Base-by-base conservation (phyloP, 2,888 invertebrate genomes). In the Thereva nobilitata region DNA sequence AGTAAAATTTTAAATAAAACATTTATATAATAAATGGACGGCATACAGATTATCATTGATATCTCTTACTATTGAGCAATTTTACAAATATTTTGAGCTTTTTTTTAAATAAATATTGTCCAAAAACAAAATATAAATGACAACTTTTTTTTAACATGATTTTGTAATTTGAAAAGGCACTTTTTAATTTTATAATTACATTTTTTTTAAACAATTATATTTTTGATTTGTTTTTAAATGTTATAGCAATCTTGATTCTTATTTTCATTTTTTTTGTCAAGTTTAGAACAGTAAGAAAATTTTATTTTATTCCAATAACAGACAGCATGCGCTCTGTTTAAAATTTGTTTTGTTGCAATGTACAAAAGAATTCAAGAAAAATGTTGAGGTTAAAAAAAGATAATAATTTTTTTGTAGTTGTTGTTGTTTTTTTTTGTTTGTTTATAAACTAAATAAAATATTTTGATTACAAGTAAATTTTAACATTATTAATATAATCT, bases 11-110 rank as follows among this genome's bases (percentile, higher is more conserved):
- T 61, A 67, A 52, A 23, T 23, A 40, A 64, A 64, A 67, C 66
- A 69, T 69, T 67, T 67, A 67, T 69, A 67, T 67, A 69, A 69
- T 69, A 69, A 69, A 67, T 69, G 69, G 69, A 69, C 69, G 69
- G 69, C 69, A 69, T 69, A 67, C 69, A 69, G 69, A 69, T 69
- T 69, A 69, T 67, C 38, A 67, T 69, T 68, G 66, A 63, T 34
- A 42, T 42, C 35, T 40, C 8, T 61, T 47, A 8, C 12, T 53
- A 44, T 64, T 53, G 54, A 45, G 53, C 53, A 53, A 10, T 44
- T 44, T 44, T 44, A n/a, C 10, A 44, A 44, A n/a, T 12, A 9
- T 5, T 12, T 12, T 49, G 12, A 12, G 3, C 7, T 12, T 23
- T 49, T 23, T 23, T 23, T 23, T 12, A 10, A 8, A 23, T 49